Percentiles rank a stretch among this genome's conserved stretches.
phyloP scores from a whole-genome alignment of 2,113 vertebrate species.

The Tragulus kanchil region DNA sequence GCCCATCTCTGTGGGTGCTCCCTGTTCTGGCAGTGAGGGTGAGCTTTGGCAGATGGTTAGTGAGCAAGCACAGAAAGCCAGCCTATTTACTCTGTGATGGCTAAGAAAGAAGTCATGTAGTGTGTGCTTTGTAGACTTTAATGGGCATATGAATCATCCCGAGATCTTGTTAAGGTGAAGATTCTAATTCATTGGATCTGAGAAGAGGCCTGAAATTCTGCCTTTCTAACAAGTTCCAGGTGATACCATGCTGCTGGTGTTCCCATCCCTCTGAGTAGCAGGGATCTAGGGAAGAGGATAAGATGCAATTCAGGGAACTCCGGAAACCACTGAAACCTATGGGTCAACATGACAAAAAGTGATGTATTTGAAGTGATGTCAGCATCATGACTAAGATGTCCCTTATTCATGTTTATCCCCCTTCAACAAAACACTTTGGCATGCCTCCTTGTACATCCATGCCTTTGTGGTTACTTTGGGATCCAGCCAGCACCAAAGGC shows the following conservation, averaged over 20 bases:
- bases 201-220: neutral
- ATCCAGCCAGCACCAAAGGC: too few species aligned
- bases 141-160: neutral
- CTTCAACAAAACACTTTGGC: neutral
- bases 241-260: neutral
- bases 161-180: neutral
- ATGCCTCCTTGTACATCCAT: neutral
- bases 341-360: neutral
- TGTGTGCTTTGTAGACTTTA: neutral
- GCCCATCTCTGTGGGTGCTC: neutral
- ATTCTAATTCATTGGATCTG: neutral
- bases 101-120: neutral
- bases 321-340: neutral
- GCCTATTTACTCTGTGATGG: neutral
- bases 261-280: neutral
- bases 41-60: neutral
- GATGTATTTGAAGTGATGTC: neutral
- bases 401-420: neutral
- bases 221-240: neutral
- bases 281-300: neutral
- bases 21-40: neutral
- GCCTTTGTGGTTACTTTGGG: too few species aligned
- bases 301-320: neutral
- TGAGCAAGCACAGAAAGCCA: neutral
- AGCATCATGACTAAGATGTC: neutral